These are phyloP conservation scores for Ameiurus melas DNA, from an alignment of 2,113 vertebrate genomes.

Conservation along the genomic window DNA sequence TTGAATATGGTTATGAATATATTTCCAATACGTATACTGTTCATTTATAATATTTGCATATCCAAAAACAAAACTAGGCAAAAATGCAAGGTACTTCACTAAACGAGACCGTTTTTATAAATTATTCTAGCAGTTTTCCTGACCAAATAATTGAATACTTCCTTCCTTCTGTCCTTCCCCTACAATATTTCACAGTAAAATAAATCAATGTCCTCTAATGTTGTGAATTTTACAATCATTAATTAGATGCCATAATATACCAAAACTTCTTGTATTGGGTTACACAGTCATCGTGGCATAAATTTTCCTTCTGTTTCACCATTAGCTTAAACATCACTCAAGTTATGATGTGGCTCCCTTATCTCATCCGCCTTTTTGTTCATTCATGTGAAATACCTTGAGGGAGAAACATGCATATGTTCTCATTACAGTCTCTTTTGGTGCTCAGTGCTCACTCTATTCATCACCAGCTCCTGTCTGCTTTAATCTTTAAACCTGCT, in stretches of 20 bases:
- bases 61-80: neutral
- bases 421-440: slow-evolving; percentile 30
- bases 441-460: slow-evolving; percentile 31
- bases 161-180: neutral
- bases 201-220: neutral
- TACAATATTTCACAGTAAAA: neutral
- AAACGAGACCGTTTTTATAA: neutral
- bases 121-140: neutral
- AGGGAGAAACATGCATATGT: slow-evolving; percentile 28
- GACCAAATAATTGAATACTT: neutral
- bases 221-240: neutral
- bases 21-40: neutral
- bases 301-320: slow-evolving; percentile 1
- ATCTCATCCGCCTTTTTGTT: slow-evolving; percentile 12
- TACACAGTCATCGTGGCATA: neutral
- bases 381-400: slow-evolving; percentile 15
- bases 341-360: slow-evolving; percentile 10
- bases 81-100: neutral
- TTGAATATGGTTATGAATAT: neutral
- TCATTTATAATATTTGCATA: neutral
- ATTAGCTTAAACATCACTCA: slow-evolving; percentile 32
- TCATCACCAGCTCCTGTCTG: slow-evolving; percentile 31
- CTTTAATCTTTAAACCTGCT: slow-evolving; percentile 33
- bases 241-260: neutral
- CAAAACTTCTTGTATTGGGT: neutral